These are phyloP conservation scores for Andricus grossulariae DNA, from an alignment of 1,140 invertebrate genomes.

Conservation along the genomic window DNA sequence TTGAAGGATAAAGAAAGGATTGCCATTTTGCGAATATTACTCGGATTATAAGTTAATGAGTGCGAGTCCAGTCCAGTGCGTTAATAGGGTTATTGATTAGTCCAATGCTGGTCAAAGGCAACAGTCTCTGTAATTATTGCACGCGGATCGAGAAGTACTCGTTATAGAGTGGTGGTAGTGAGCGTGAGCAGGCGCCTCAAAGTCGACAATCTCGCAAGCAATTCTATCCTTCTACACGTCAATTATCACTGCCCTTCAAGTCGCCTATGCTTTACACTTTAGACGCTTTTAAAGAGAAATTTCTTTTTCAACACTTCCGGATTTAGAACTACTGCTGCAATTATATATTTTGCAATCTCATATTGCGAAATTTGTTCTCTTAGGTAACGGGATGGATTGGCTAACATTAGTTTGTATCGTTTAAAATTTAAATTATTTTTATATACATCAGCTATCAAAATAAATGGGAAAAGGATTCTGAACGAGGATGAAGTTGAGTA, in stretches of 20 bases:
- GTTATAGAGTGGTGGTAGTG: slow-evolving; percentile 45
- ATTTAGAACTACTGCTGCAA: no score
- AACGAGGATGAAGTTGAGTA: background rate
- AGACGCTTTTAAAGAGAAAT: background rate
- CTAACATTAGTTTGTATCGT: no score
- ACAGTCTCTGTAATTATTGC: slow-evolving; percentile 55
- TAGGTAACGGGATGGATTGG: no score
- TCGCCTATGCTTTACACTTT: slow-evolving; percentile 35
- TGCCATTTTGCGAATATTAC: slow-evolving; percentile 39
- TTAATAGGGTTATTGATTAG: slow-evolving; percentile 61
- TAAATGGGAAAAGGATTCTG: background rate
- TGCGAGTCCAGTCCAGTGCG: slow-evolving; percentile 47
- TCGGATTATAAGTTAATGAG: slow-evolving; percentile 50
- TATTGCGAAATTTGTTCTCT: no score
- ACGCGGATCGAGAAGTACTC: slow-evolving; percentile 50
- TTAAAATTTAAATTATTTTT: no score
- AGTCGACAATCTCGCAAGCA: slow-evolving; percentile 45
- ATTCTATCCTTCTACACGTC: slow-evolving; percentile 44
- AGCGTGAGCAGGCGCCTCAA: slow-evolving; percentile 53
- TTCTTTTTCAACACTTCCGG: background rate
- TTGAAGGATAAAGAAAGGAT: slow-evolving; percentile 35
- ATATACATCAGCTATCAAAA: background rate
- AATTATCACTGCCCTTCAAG: slow-evolving; percentile 46
- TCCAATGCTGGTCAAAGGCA: slow-evolving; percentile 41
- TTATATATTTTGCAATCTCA: no score